Base-by-base conservation (phyloP, 2,113 vertebrate genomes). In the Oceanites oceanicus region DNA sequence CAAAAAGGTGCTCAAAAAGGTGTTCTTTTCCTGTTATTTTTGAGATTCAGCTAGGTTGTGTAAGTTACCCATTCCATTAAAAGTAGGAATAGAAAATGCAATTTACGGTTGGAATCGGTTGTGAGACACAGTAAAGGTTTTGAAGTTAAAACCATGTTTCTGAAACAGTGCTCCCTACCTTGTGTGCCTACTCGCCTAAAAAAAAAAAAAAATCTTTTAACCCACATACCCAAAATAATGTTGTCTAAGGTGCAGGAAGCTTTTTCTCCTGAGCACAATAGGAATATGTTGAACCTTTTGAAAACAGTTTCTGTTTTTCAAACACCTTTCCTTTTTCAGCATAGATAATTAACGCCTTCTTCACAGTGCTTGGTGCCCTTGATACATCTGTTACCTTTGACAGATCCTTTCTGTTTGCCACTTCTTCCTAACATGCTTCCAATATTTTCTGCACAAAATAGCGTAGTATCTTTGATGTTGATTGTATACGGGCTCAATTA, bases 281-380 rank as follows among this genome's bases (percentile, higher is more conserved):
- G 88, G 88, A 86, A 67, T 93, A 94, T 78, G 92, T 96, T 84
- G 91, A 90, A 88, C 92, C 92, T 95, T 96, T 91, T 95, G 95
- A 96, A 96, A 96, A 97, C 89, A 93, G 96, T 98, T 97, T 95
- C 96, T 95, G 80, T 82, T 97, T 96, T 97, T 93, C 85, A 95
- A 88, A 95, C 86, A 95, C 80, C 49, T 96, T 97, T 96, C 70
- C 67, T 93, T 96, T 94, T 80, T 89, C 86, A 61, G 95, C 72
- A 53, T 96, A 88, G 88, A 90, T 94, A 94, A 92, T 95, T 96
- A 97, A 94, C 93, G 81, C 90, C 77, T 66, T 94, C 95, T 95
- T 94, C 82, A 83, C 85, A 88, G 93, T 29, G 78, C 86, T 91
- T 81, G 66, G 53, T 91, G 91, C 90, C 79, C 95, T 95, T 81